phyloP scores from a whole-genome alignment of 2,113 vertebrate species.

The Casuarius casuarius region DNA sequence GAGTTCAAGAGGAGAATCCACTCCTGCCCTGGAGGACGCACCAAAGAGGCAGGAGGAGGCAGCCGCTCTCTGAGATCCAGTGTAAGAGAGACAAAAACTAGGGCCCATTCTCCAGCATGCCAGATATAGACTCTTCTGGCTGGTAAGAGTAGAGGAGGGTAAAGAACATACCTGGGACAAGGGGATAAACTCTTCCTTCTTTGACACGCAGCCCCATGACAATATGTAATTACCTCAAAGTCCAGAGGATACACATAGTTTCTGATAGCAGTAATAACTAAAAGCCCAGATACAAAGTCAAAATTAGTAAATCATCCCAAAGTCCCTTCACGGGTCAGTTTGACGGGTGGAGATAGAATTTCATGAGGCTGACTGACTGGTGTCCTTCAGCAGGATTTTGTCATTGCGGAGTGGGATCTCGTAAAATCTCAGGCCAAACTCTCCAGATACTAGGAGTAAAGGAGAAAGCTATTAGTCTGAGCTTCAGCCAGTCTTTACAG shows the following conservation, averaged over 20 bases:
- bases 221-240: not conserved
- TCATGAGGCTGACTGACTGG: not conserved
- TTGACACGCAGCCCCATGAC: not conserved
- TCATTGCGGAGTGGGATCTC: not conserved
- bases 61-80: not conserved
- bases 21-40: not conserved
- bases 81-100: not conserved
- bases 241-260: not conserved
- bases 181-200: not conserved
- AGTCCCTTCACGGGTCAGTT: not conserved
- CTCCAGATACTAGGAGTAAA: not conserved
- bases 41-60: not conserved
- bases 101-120: not conserved
- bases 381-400: not conserved
- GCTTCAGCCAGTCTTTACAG: not conserved
- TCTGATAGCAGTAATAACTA: not conserved
- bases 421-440: not conserved
- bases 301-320: not conserved
- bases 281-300: not conserved
- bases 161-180: not conserved
- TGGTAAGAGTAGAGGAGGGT: not conserved
- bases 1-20: not conserved
- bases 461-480: not conserved
- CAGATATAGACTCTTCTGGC: not conserved
- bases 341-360: not conserved